These are phyloP conservation scores for Galbula dea DNA, from an alignment of 2,113 vertebrate genomes.

Conservation along the genomic window DNA sequence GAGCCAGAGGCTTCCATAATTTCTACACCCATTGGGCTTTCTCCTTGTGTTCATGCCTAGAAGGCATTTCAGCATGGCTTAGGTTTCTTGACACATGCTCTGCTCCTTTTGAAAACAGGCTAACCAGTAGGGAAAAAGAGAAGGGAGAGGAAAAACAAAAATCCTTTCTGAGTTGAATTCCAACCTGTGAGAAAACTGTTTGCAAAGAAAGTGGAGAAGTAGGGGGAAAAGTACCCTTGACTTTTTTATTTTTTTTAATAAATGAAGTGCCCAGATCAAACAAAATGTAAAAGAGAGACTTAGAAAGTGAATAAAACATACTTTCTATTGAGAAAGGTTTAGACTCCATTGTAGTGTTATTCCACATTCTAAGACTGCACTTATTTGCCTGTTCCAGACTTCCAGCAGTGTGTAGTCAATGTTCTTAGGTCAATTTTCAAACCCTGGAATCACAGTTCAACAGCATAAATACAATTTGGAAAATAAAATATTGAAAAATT, in stretches of 20 bases:
- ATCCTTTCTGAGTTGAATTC: background rate
- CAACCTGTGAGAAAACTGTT: background rate
- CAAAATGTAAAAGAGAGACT: background rate
- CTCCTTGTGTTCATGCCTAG: background rate
- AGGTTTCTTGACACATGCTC: background rate
- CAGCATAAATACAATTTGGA: background rate
- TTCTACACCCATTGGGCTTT: background rate
- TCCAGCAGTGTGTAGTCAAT: background rate
- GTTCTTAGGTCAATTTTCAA: background rate
- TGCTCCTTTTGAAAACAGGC: background rate
- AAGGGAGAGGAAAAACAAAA: background rate
- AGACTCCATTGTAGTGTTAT: background rate
- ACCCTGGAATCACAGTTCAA: background rate
- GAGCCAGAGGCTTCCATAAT: background rate
- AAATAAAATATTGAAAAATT: background rate
- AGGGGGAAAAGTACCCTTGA: background rate
- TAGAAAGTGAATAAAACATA: background rate
- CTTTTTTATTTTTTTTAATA: background rate
- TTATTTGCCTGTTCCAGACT: background rate
- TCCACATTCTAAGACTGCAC: background rate
- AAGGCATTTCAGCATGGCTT: background rate
- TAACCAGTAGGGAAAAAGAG: accelerated
- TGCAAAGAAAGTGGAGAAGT: background rate
- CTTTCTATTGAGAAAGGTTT: background rate
- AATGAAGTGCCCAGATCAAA: background rate